Evolutionary conservation across 2,888 invertebrate genomes (phyloP), one percentile per base, ranked within the genome.

Genomic region (Phytoseiulus persimilis): DNA sequence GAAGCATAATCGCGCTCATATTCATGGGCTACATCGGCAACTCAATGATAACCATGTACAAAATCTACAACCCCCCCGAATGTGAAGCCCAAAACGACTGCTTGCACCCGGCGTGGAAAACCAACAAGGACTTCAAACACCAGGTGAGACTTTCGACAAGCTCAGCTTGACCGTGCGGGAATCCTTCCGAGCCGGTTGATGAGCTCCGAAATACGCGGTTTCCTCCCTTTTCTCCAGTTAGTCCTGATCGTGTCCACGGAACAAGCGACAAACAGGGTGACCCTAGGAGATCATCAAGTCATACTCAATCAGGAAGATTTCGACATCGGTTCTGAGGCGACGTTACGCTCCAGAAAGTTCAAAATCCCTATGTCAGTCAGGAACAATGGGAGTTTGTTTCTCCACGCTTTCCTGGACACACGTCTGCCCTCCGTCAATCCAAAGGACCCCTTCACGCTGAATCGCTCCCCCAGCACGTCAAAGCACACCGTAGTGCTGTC

Each of bases 311-410:
- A 87, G 32, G 32, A 31, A 33, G 87, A 87, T 33, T 87, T 87
- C n/a, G 87, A 87, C 14, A 45, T 87, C 33, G 65, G 65, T 18
- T 39, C 87, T 28, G 39, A 87, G 33, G 28, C 87, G 6, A 87
- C 87, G 2, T 14, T 45, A 32, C 39, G 45, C 45, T 87, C 45
- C 39, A 39, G 33, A 87, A 65, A 65, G 28, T 92, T 98, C 90
- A 94, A 95, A 91, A 93, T 98, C 91, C 96, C 97, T 3, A 93
- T 93, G 32, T 95, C 94, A 92, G 96, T 96, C 0, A 94, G 96
- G 28, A 94, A 95, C 90, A 98, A 98, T 94, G 98, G 98, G 0
- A 95, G 96, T 9, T 92, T 98, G 89, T 95, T 94, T 92, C 94
- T 97, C 92, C 96, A 97, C 93, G 94, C 95, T 0, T 94, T 95